phyloP scores from a whole-genome alignment of 2,888 invertebrate species.

The Orchestes rusci region DNA sequence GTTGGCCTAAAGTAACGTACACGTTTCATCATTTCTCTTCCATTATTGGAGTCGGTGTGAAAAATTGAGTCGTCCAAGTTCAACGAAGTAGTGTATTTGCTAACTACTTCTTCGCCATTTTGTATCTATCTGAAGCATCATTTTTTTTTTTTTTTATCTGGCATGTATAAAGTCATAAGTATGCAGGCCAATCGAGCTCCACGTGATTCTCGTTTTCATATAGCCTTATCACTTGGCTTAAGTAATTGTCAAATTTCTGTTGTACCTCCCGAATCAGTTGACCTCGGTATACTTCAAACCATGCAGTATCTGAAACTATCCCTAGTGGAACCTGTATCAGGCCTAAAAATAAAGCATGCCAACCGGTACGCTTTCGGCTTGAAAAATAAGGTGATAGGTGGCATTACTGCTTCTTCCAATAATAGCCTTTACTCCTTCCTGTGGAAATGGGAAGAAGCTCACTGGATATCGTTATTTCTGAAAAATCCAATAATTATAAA shows the following conservation, averaged over 20 bases:
- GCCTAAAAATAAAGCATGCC: constrained; percentile 82
- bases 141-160: too few relatives aligned
- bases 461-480: too few relatives aligned
- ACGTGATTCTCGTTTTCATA: constrained; percentile 51
- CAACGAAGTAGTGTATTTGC: constrained; percentile 56
- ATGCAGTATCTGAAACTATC: constrained; percentile 14
- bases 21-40: constrained; percentile 59
- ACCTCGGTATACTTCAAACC: constrained; percentile 45
- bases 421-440: too few relatives aligned
- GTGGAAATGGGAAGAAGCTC: too few relatives aligned
- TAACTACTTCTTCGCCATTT: constrained; percentile 77
- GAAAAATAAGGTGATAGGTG: too few relatives aligned
- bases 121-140: too few relatives aligned
- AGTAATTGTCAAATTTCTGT: constrained; percentile 59
- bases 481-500: too few relatives aligned
- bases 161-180: too few relatives aligned
- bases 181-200: constrained; percentile 71
- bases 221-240: constrained; percentile 65
- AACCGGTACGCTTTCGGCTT: too few relatives aligned
- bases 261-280: constrained; percentile 69
- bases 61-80: constrained; percentile 48
- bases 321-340: constrained; percentile 6
- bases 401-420: too few relatives aligned
- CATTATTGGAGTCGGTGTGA: constrained; percentile 75
- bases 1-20: constrained; percentile 55